These are phyloP conservation scores for Drosophila kohkoa DNA, from an alignment of 1,140 invertebrate species.

Conservation along the genomic window DNA sequence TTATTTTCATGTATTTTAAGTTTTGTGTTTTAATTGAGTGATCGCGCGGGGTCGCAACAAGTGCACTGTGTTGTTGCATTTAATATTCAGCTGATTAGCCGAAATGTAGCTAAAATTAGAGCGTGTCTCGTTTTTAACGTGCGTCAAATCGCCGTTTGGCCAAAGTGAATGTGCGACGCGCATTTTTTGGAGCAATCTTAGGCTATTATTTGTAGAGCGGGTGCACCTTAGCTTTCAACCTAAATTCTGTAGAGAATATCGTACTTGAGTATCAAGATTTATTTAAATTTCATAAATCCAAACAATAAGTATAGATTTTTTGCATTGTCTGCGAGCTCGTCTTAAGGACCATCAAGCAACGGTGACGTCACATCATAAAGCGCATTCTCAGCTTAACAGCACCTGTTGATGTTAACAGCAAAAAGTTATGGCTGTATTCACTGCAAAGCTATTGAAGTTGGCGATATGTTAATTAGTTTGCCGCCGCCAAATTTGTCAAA, in stretches of 20 bases:
- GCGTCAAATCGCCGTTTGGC: too few species aligned
- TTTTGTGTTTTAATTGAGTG: background rate
- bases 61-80: background rate
- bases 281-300: too few species aligned
- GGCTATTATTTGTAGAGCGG: slow-evolving; percentile 3
- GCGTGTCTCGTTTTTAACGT: background rate
- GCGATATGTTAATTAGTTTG: background rate
- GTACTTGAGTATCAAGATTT: too few species aligned
- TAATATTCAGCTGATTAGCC: background rate
- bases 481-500: background rate
- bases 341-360: background rate
- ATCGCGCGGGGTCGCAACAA: too few species aligned
- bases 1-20: background rate
- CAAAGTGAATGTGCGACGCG: slow-evolving; percentile 10
- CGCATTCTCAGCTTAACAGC: background rate
- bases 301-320: too few species aligned
- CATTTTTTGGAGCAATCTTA: background rate
- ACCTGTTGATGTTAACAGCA: background rate
- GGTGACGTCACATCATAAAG: background rate
- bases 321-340: too few species aligned
- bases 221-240: too few species aligned
- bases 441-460: background rate
- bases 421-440: background rate
- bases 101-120: slow-evolving; percentile 1
- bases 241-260: too few species aligned